Base-by-base conservation (phyloP, 2,888 invertebrate genomes). In the Caenorhabditis drosophilae region DNA sequence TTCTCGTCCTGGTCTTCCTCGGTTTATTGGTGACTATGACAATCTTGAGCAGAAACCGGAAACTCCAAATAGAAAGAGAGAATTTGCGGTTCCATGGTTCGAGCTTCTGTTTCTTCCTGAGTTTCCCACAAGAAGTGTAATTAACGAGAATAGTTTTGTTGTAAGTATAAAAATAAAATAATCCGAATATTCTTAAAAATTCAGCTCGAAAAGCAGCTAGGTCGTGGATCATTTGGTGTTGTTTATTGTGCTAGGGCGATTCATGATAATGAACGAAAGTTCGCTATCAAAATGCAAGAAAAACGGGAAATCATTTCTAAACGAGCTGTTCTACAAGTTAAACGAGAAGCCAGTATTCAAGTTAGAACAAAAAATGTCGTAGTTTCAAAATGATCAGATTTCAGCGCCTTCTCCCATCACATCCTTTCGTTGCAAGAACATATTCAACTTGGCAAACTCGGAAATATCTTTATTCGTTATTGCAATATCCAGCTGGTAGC, bases 181-280 rank as follows among this genome's bases (percentile, higher is more conserved):
- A n/a, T n/a, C n/a, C n/a, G 16, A 25, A 27, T 16, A 41, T 41
- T 16, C n/a, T 18, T 16, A 12, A 16, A 9, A 41, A n/a, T 76
- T 83, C 84, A 88, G 85, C 88, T 91, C 69, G 83, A 90, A 49
- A 88, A 89, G 72, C 88, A 89, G 62, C 89, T 94, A 82, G 90
- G 92, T n/a, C 89, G 89, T 81, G 94, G 95, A 66, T 91, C 93
- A 20, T 95, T 92, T 85, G 93, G 94, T 22, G 89, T 90, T 85
- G 94, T 95, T 4, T 90, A 90, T 80, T 90, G 90, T 87, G 92
- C 91, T 92, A 63, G 62, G 25, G 62, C 71, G 31, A 52, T 60
- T 15, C 88, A 67, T 27, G 69, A 88, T 74, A 88, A 88, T 58
- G 86, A 88, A 63, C 87, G 89, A 78, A 85, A 89, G 68, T 92